These are phyloP conservation scores for Nephrotoma guestfalica DNA, from an alignment of 2,888 invertebrate species.

Conservation along the genomic window DNA sequence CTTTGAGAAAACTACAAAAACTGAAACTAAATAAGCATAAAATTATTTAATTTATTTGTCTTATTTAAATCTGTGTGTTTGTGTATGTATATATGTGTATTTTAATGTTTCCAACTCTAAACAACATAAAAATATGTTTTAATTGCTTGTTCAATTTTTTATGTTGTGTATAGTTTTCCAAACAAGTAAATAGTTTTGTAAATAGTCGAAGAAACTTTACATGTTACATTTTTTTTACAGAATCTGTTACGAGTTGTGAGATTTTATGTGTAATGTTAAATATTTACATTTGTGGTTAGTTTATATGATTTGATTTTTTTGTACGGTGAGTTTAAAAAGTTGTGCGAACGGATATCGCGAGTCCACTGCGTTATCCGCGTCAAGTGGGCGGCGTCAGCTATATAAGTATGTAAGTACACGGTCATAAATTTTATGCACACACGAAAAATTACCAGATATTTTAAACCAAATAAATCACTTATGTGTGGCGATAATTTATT, in stretches of 20 bases:
- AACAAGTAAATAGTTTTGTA: neutral
- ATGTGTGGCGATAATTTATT: neutral
- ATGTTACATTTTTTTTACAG: neutral
- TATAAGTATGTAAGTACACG: neutral
- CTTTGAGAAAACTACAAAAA: neutral
- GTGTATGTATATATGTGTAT: neutral
- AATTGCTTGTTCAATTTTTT: neutral
- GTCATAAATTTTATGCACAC: neutral
- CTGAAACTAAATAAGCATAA: neutral
- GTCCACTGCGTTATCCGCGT: neutral
- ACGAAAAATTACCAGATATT: neutral
- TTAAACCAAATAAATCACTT: neutral
- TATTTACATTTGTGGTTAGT: neutral
- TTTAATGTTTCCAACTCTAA: neutral
- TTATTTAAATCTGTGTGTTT: neutral
- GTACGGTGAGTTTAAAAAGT: too few relatives aligned
- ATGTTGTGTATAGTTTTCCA: neutral
- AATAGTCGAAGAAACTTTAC: neutral
- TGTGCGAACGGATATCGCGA: neutral
- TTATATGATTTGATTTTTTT: neutral
- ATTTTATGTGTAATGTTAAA: neutral
- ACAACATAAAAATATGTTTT: neutral
- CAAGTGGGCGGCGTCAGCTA: neutral
- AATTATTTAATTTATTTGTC: neutral
- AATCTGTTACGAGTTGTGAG: neutral